These are phyloP conservation scores for Rostratula benghalensis DNA, from an alignment of 2,113 vertebrate species.

Conservation along the genomic window DNA sequence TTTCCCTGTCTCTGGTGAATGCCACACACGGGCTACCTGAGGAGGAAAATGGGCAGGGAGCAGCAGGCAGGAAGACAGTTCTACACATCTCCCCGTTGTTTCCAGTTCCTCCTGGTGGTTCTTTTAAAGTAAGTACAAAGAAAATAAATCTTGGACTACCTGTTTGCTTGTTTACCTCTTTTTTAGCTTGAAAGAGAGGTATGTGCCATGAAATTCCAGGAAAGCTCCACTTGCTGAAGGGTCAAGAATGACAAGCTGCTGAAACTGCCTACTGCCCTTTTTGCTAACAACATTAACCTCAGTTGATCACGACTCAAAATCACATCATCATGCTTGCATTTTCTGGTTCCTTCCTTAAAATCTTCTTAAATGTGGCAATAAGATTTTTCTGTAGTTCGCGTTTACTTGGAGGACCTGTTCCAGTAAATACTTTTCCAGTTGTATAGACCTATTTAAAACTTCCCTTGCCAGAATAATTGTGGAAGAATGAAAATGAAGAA, in stretches of 20 bases:
- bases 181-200: neutral
- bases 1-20: neutral
- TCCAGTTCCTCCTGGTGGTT: neutral
- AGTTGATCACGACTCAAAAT: neutral
- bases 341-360: neutral
- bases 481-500: neutral
- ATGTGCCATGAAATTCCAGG: no score
- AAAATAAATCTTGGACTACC: neutral
- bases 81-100: neutral
- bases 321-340: fast-evolving
- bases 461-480: neutral
- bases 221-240: neutral
- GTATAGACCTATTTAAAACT: no score
- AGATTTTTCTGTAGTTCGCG: neutral
- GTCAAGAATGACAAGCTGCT: neutral
- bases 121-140: neutral
- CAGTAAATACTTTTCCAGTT: neutral
- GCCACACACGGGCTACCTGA: fast-evolving
- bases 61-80: neutral
- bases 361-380: neutral
- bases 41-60: neutral
- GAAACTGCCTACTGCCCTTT: neutral
- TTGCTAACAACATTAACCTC: neutral
- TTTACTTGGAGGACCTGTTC: neutral
- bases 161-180: neutral